A percentile compares a stretch with the other conserved stretches of the same genome.
Evolutionary conservation across 2,797 vertebrate genomes (phyloP).

Genomic region (Margarornis squamiger): DNA sequence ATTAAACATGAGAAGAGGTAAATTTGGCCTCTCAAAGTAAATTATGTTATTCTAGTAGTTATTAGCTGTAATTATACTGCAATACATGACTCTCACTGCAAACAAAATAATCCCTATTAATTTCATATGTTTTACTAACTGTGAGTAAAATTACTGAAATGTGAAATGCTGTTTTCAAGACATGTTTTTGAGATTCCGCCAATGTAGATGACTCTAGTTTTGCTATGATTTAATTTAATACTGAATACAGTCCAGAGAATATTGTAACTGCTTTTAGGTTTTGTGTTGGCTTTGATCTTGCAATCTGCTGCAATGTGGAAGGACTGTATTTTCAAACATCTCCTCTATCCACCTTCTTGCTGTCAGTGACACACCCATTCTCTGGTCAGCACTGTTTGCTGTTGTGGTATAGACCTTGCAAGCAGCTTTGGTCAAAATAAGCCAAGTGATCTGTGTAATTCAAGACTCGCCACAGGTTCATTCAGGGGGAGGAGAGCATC

Average conservation of each 20-base stretch:
- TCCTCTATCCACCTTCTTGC: not conserved
- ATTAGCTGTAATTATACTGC: not conserved
- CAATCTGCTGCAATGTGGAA: not conserved
- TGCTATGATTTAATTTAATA: not conserved
- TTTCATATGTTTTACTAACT: not conserved
- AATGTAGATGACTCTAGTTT: not conserved
- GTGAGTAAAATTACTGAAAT: not conserved
- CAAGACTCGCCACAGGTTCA: not conserved
- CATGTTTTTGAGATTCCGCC: not conserved
- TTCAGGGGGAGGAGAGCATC: not conserved
- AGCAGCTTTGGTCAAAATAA: not conserved
- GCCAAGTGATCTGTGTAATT: not conserved
- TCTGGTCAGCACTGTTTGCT: not conserved
- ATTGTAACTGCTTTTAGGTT: not conserved
- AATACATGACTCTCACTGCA: not conserved
- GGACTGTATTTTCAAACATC: not conserved
- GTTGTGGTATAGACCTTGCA: not conserved
- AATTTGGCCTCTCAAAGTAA: conserved; percentile 10
- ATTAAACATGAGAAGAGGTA: conserved; percentile 26
- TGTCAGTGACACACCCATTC: not conserved
- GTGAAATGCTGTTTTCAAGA: not conserved
- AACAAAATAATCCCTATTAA: not conserved
- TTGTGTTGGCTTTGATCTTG: not conserved
- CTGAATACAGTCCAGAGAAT: not conserved
- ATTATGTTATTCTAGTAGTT: not conserved